Base-by-base conservation (phyloP, 1,140 invertebrate species). In the Tetraneura akinire region DNA sequence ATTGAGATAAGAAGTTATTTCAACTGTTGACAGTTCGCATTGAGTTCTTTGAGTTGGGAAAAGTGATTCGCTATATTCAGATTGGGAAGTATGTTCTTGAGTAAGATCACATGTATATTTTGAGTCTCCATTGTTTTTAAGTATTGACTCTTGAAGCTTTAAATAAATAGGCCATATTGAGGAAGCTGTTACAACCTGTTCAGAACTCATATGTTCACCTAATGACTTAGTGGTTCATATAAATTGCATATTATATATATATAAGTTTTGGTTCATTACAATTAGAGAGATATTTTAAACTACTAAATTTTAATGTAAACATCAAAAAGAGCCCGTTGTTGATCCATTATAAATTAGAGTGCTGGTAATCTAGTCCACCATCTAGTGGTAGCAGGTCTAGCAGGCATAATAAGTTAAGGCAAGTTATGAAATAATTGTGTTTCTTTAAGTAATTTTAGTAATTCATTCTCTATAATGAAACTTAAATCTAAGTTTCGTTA, bases 1-100 rank as follows among this genome's bases (percentile, higher is more conserved):
- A 55, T 55, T 55, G 53, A 55, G 53, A n/a, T 55, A 55, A n/a
- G 53, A 55, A 10, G 53, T 55, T 55, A 55, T 55, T 11, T 55
- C 53, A 55, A 18, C 53, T 0, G 53, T 55, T 1, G 53, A 23
- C 53, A 55, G n/a, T 55, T 18, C 3, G 21, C 53, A 55, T 21
- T 55, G 53, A 55, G 53, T 21, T 55, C 2, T 0, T n/a, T n/a
- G n/a, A 55, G 53, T 55, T 55, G 0, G 21, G n/a, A 55, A 55
- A 55, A 55, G 21, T 11, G n/a, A 9, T 55, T 55, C 53, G 18
- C 16, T 51, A 51, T 51, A 1, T 18, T n/a, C 49, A 55, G 10
- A 10, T 21, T 53, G 6, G 8, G 4, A 16, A 4, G 18, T 6
- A 18, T 53, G 2, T 53, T 53, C 51, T 53, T 53, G 51, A n/a